phyloP scores from a whole-genome alignment of 2,113 vertebrate genomes.

The Potamarius usumacintae region DNA sequence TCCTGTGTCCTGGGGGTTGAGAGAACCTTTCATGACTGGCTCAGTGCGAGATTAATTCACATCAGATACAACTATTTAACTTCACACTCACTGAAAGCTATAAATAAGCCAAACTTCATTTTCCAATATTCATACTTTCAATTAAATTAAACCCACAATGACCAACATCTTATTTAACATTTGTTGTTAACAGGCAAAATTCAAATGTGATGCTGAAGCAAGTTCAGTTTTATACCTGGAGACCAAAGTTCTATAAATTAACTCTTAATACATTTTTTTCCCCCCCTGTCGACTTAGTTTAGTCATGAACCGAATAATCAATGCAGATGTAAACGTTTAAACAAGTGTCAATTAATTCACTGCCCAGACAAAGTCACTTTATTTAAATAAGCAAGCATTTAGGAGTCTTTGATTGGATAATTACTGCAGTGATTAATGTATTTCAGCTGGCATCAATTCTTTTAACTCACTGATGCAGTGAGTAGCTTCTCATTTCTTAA shows the following conservation, averaged over 20 bases:
- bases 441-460: too few species aligned
- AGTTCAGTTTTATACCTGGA: neutral
- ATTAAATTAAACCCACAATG: neutral
- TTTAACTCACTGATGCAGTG: too few species aligned
- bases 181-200: neutral
- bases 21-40: neutral
- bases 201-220: neutral
- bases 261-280: neutral
- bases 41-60: neutral
- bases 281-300: neutral
- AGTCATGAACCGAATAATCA: neutral
- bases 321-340: neutral
- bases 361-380: too few species aligned
- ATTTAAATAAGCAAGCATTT: too few species aligned
- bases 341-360: neutral
- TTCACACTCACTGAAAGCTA: neutral
- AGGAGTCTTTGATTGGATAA: too few species aligned
- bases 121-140: neutral
- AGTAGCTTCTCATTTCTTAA: too few species aligned
- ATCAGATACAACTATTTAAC: neutral
- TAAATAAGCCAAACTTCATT: neutral
- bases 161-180: too few species aligned
- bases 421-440: too few species aligned
- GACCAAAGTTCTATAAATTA: neutral
- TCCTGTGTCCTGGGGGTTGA: slow-evolving; percentile 83